Evolutionary conservation across 35 echinoderm and acorn worm species (phyloP).

Genomic region (Amphiura filiformis): DNA sequence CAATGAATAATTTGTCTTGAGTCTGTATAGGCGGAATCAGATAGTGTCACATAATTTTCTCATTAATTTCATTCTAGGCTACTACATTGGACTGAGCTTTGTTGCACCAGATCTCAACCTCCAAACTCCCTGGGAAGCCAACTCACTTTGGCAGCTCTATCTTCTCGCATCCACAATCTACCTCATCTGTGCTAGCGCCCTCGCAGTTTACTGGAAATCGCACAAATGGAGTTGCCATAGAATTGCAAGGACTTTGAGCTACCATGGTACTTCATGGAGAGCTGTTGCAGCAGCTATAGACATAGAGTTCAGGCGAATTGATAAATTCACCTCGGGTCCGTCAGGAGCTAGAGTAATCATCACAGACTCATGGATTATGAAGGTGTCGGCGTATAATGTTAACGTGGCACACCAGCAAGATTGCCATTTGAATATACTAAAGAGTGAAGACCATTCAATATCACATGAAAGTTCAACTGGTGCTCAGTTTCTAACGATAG

Average conservation of each 20-base stretch:
- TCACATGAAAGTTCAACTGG: conserved; percentile 72
- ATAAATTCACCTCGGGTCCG: conserved; percentile 89
- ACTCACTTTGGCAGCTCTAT: conserved; percentile 17
- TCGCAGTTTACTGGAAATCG: no score
- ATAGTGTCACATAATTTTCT: no score
- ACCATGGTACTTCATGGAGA: conserved; percentile 72
- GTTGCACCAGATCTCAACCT: conserved; percentile 57
- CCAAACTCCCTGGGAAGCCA: conserved; percentile 38
- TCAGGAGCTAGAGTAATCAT: conserved; percentile 65
- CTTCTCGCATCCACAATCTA: no score
- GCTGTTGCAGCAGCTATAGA: conserved; percentile 62
- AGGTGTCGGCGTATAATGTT: no score
- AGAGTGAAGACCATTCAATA: conserved; percentile 70
- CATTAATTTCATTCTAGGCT: conserved; percentile 49
- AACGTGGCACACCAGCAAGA: conserved; percentile 74
- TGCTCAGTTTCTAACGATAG: conserved; percentile 86
- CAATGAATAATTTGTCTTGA: no score
- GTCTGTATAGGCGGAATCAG: no score
- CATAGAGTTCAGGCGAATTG: conserved; percentile 83
- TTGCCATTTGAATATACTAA: conserved; percentile 78
- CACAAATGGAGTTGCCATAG: no score
- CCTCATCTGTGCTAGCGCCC: conserved; percentile 10
- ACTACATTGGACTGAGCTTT: conserved; percentile 74
- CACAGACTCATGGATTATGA: conserved; percentile 93
- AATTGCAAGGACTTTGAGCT: conserved; percentile 60